Conservation (phyloP, 2,113 vertebrate species). For the Pseudois nayaur region DNA sequence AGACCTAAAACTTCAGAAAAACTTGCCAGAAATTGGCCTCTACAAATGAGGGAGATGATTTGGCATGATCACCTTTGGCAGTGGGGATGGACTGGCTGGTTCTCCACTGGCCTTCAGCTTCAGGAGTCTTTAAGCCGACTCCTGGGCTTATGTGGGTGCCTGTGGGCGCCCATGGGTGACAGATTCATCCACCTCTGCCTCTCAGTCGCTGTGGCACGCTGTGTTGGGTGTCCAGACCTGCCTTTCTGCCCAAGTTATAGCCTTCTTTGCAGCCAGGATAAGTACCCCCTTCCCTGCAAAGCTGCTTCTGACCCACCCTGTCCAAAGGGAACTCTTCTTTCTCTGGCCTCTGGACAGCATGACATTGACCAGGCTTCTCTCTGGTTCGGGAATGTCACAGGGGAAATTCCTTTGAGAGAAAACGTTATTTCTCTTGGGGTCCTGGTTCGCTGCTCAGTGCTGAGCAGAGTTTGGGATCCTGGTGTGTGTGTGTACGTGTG, state of each 20-base stretch:
- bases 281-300: not conserved
- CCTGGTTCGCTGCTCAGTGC: not conserved
- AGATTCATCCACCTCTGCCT: not conserved
- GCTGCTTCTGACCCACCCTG: not conserved
- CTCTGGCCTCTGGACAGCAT: not conserved
- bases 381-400: not conserved
- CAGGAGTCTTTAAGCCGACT: not conserved
- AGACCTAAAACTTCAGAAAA: not conserved
- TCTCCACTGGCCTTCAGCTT: not conserved
- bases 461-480: not conserved
- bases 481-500: not conserved
- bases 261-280: not conserved
- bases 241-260: not conserved
- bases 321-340: not conserved
- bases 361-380: not conserved
- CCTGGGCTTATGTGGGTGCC: not conserved
- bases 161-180: too few species aligned
- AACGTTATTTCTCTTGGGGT: not conserved
- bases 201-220: rapidly evolving
- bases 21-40: not conserved
- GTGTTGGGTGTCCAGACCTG: not conserved
- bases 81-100: not conserved
- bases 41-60: not conserved
- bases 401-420: not conserved
- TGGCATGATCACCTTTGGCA: not conserved